These are phyloP conservation scores for Acyrthosiphon pisum DNA, from an alignment of 1,140 invertebrate genomes.

Conservation along the genomic window DNA sequence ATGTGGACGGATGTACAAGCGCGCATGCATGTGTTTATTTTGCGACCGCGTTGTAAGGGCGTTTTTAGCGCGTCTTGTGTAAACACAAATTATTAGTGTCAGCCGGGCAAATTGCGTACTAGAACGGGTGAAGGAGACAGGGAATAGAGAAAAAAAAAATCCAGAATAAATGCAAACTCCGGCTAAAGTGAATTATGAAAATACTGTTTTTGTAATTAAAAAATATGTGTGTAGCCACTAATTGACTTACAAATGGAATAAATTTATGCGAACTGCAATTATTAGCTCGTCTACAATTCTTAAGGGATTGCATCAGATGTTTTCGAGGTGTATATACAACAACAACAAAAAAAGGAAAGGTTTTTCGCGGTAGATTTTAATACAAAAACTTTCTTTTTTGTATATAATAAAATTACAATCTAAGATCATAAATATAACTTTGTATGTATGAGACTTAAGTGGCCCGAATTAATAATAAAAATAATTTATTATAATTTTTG, in stretches of 20 bases:
- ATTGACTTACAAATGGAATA: constrained; percentile 25
- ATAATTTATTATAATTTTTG: constrained; percentile 29
- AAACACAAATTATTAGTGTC: constrained; percentile 41
- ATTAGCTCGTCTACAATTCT: constrained; percentile 35
- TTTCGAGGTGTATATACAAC: background rate
- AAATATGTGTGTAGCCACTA: background rate
- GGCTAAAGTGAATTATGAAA: constrained; percentile 34
- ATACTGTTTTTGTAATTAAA: constrained; percentile 27
- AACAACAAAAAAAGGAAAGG: background rate
- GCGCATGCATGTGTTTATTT: constrained; percentile 37
- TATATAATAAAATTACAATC: background rate
- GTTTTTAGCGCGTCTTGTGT: constrained; percentile 42
- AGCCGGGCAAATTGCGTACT: background rate
- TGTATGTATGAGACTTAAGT: constrained; percentile 41
- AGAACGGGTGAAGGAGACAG: background rate
- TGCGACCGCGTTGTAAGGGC: constrained; percentile 37
- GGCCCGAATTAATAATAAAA: constrained; percentile 42
- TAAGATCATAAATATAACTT: constrained; percentile 37
- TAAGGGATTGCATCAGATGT: constrained; percentile 23
- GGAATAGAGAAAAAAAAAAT: background rate
- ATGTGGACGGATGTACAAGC: constrained; percentile 41
- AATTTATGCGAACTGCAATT: constrained; percentile 18
- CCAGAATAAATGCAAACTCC: background rate
- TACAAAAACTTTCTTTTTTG: background rate
- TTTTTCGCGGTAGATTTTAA: background rate